These are phyloP conservation scores for Actinia equina DNA, from an alignment of 64 coral and sea anemone species.

Conservation along the genomic window DNA sequence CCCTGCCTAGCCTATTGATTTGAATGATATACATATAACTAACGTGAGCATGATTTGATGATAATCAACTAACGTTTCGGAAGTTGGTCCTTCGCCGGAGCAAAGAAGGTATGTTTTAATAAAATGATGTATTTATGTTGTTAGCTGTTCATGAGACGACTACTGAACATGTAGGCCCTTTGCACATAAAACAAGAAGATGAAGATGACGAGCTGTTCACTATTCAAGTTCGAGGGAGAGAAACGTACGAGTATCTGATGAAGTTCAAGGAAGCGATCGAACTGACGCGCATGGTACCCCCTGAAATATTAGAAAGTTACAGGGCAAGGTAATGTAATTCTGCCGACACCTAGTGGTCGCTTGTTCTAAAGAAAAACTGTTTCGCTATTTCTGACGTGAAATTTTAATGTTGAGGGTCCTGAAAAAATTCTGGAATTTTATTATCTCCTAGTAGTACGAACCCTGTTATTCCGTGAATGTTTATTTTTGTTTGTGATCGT, in stretches of 20 bases:
- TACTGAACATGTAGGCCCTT: background rate
- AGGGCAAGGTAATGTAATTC: background rate
- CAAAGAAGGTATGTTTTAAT: background rate
- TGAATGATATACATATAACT: too few relatives aligned
- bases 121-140: background rate
- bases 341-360: background rate
- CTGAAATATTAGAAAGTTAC: background rate
- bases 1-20: too few relatives aligned
- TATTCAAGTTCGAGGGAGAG: background rate
- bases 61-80: too few relatives aligned
- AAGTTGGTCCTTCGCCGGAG: too few relatives aligned
- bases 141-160: background rate
- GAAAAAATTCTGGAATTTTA: too few relatives aligned
- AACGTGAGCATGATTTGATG: too few relatives aligned
- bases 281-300: background rate
- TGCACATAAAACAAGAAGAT: background rate
- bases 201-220: background rate
- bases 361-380: too few relatives aligned
- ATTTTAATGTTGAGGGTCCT: too few relatives aligned
- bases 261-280: background rate
- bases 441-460: too few relatives aligned
- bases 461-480: background rate
- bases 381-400: too few relatives aligned
- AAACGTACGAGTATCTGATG: background rate
- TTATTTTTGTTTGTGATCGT: background rate